Evolutionary conservation across 2,113 vertebrate species (phyloP).

Genomic region (Malaclemys terrapin): DNA sequence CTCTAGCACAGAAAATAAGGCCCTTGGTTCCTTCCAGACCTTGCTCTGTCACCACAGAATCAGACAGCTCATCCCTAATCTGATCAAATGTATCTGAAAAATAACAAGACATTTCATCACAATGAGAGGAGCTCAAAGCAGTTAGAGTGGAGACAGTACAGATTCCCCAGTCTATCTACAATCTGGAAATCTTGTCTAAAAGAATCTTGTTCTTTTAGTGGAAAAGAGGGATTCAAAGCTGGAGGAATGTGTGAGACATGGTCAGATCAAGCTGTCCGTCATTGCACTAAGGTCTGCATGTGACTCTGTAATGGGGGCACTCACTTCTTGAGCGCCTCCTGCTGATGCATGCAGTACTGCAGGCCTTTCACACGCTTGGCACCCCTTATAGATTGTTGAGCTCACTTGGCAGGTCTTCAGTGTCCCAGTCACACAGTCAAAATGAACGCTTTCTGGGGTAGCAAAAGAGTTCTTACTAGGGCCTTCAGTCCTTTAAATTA

Average conservation of each 20-base stretch:
- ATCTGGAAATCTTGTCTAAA: background rate
- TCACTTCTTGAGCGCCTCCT: no score
- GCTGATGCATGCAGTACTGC: no score
- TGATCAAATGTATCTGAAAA: background rate
- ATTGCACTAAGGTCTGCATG: background rate
- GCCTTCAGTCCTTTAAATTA: no score
- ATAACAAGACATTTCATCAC: background rate
- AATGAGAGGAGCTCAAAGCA: background rate
- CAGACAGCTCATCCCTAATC: background rate
- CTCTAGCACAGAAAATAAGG: background rate
- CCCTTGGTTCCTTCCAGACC: background rate
- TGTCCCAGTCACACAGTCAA: no score
- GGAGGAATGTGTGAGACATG: accelerated
- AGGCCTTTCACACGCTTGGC: no score
- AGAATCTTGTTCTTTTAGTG: background rate
- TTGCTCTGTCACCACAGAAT: background rate
- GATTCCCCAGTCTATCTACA: background rate
- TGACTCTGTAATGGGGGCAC: background rate
- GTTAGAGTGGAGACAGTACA: background rate
- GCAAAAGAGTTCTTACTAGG: no score
- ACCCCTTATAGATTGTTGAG: no score
- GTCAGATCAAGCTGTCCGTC: background rate
- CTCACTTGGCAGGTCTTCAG: no score
- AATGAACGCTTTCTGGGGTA: no score
- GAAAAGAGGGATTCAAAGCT: background rate